Evolutionary conservation across 2,888 invertebrate species (phyloP).

Genomic region (Melinopterus prodromus): DNA sequence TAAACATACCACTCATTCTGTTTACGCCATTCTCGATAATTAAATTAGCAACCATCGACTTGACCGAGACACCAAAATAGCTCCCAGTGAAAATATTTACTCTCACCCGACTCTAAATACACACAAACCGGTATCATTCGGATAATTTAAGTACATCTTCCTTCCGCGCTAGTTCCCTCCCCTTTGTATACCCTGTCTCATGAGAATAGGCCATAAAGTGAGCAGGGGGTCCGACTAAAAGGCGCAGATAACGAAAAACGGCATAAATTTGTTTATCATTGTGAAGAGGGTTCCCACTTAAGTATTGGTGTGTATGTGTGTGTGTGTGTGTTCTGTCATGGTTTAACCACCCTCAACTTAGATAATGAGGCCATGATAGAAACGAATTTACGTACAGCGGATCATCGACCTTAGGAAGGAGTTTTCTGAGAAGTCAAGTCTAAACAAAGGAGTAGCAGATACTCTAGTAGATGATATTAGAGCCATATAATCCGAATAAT

Average conservation of each 20-base stretch:
- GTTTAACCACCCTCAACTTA: not conserved
- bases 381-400: not conserved
- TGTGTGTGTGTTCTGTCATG: not conserved
- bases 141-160: not conserved
- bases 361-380: not conserved
- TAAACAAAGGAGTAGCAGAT: not conserved
- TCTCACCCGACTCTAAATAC: not conserved
- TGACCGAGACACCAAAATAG: not conserved
- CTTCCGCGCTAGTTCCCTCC: not conserved
- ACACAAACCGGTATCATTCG: not conserved
- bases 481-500: not conserved
- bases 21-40: not conserved
- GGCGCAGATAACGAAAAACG: not conserved
- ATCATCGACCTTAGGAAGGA: not conserved
- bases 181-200: not conserved
- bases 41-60: not conserved
- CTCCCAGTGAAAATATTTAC: not conserved
- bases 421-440: not conserved
- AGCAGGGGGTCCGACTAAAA: not conserved
- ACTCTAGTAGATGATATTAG: not conserved
- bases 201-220: not conserved
- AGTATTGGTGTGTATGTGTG: not conserved
- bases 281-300: not conserved
- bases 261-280: not conserved
- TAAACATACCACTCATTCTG: not conserved